phyloP scores from a whole-genome alignment of 2,888 invertebrate species.

The Drosophila borborema region DNA sequence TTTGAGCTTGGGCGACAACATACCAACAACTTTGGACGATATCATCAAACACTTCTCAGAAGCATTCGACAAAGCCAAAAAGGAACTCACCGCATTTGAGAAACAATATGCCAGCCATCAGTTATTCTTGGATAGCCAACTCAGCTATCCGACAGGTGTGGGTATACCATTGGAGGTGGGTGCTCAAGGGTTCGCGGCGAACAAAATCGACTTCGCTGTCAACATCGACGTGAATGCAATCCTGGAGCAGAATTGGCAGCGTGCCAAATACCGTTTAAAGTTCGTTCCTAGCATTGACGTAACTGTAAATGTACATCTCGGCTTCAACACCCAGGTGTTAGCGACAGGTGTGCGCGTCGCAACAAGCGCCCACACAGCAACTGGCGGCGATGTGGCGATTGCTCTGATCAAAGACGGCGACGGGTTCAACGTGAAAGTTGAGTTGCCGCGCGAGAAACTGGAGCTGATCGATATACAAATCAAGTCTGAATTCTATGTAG shows the following conservation, averaged over 20 bases:
- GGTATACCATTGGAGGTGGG: conserved; percentile 93
- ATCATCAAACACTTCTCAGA: conserved; percentile 88
- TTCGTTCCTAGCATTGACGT: conserved; percentile 89
- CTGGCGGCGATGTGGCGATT: conserved; percentile 88
- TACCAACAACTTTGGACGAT: conserved; percentile 86
- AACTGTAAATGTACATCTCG: conserved; percentile 87
- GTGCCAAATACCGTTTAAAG: conserved; percentile 89
- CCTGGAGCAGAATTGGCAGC: conserved; percentile 87
- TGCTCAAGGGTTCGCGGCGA: conserved; percentile 90
- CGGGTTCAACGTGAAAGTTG: conserved; percentile 91
- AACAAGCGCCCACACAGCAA: conserved; percentile 91
- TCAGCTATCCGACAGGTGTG: conserved; percentile 93
- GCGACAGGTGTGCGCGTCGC: conserved; percentile 91
- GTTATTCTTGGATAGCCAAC: conserved; percentile 91
- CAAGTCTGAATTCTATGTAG: conserved; percentile 88
- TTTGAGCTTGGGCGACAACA: conserved; percentile 89
- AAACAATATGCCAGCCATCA: conserved; percentile 89
- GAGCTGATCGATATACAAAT: conserved; percentile 91
- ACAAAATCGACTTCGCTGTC: conserved; percentile 90
- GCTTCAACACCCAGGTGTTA: conserved; percentile 89
- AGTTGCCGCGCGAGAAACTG: conserved; percentile 92
- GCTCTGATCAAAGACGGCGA: conserved; percentile 87
- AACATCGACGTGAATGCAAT: conserved; percentile 90
- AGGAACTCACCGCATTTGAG: conserved; percentile 89
- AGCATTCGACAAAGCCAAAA: conserved; percentile 87